Base-by-base conservation (phyloP, 2,113 vertebrate species). In the Calypte anna region DNA sequence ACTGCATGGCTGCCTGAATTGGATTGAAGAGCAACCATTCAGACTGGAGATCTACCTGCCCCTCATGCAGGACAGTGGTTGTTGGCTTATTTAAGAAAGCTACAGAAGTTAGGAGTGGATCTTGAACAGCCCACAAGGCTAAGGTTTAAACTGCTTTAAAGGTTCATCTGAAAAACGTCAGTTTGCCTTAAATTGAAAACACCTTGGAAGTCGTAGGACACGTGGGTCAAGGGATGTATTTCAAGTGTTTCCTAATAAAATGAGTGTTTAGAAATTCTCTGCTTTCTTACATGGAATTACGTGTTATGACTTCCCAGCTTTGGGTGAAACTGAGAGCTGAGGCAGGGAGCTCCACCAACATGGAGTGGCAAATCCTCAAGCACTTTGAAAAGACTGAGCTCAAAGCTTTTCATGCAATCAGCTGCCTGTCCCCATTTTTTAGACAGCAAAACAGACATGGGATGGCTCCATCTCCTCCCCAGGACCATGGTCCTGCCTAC, bases 311-410 rank as follows among this genome's bases (percentile, higher is more conserved):
- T 68, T 46, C 57, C 36, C 27, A 54, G 50, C 51, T 90, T 67
- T 38, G 9, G n/a, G 14, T 44, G 62, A 86, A 91, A 48, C 51
- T 40, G 31, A 14, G n/a, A 53, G n/a, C 40, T 61, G 30, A 36
- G 31, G 18, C 0, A 0, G n/a, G 46, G 30, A 54, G 22, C 62
- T 66, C 48, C 24, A 8, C 53, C 6, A 0, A 0, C 15, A 2
- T 7, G 13, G 36, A 48, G 50, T 2, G 1, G 44, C 20, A 57
- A 82, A 83, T 18, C 43, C 69, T 73, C 4, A 0, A 67, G 55
- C 20, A 0, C 38, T 63, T 86, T 30, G 50, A 23, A 68, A 86
- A 57, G 43, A n/a, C 66, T 64, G 73, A 9, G 28, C 81, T 84
- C 31, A 30, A 48, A 76, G 48, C 77, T n/a, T 6, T 68, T 30